These are phyloP conservation scores for Actinia equina DNA, from an alignment of 64 coral and sea anemone genomes.

Conservation along the genomic window DNA sequence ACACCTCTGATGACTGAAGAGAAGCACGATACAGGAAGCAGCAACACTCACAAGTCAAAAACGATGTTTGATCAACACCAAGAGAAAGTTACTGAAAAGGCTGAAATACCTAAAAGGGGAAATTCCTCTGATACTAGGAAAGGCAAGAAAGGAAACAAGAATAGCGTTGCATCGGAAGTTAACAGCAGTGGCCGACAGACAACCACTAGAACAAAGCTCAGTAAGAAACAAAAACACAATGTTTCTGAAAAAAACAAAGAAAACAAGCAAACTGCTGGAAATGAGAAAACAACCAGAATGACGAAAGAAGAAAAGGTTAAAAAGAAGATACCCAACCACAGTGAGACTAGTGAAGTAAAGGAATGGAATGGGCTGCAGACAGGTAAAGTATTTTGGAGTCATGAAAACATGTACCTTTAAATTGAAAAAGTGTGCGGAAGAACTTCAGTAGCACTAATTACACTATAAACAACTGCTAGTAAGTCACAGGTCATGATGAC, in stretches of 20 bases:
- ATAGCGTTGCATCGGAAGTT: not conserved
- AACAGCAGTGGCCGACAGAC: not conserved
- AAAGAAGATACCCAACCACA: conserved; percentile 15
- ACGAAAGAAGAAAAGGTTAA: not conserved
- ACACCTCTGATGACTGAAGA: not conserved
- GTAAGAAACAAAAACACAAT: not conserved
- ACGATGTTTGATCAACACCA: not conserved
- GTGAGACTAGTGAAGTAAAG: not conserved
- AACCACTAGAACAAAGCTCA: not conserved
- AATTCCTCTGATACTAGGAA: not conserved
- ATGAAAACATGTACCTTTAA: not conserved
- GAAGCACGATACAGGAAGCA: not conserved
- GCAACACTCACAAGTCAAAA: not conserved
- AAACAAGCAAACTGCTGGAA: not conserved
- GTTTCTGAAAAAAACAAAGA: not conserved
- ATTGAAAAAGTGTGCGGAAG: not conserved
- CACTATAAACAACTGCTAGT: not conserved
- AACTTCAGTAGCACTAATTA: not conserved
- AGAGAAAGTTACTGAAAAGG: not conserved
- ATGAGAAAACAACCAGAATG: not conserved
- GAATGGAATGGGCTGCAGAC: not conserved
- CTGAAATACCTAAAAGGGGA: not conserved
- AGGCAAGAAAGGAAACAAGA: not conserved
- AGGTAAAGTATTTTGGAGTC: not conserved
- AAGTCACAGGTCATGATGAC: too few relatives aligned